Percentiles rank a stretch among this genome's conserved stretches.
These are phyloP conservation scores for Vombatus ursinus DNA, from an alignment of 2,113 vertebrate species.

Conservation along the genomic window DNA sequence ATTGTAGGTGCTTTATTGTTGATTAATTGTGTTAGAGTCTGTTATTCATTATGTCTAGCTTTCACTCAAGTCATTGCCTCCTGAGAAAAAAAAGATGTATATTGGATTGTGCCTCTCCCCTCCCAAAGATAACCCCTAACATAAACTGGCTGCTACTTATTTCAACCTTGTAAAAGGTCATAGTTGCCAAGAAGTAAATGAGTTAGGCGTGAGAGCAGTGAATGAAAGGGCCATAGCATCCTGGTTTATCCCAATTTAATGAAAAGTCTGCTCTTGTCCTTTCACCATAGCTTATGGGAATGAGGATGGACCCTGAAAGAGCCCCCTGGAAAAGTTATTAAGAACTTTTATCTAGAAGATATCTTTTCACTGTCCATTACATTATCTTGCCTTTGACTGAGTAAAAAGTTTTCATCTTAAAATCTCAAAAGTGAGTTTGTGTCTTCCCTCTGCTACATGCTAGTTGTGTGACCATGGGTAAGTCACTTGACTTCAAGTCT, in stretches of 20 bases:
- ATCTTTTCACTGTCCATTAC: neutral
- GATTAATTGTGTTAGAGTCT: neutral
- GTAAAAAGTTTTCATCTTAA: neutral
- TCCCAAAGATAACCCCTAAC: neutral
- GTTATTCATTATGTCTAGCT: neutral
- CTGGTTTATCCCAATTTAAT: neutral
- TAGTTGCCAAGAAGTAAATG: neutral
- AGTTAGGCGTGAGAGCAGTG: neutral
- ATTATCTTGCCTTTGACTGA: neutral
- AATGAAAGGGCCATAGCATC: neutral
- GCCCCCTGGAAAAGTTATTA: neutral
- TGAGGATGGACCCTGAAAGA: neutral
- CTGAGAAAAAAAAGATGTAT: neutral
- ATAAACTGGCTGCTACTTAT: neutral
- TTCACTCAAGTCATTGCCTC: neutral
- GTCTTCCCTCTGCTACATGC: neutral
- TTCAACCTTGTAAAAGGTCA: neutral
- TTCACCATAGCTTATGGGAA: neutral
- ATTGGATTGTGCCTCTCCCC: neutral
- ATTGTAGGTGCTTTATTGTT: neutral
- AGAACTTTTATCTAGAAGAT: neutral
- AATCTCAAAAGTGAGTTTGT: neutral
- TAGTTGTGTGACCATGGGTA: neutral
- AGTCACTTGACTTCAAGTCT: neutral
- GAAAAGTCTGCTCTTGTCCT: neutral